Evolutionary conservation across 2,888 invertebrate genomes (phyloP).

Genomic region (Agrotis puta): DNA sequence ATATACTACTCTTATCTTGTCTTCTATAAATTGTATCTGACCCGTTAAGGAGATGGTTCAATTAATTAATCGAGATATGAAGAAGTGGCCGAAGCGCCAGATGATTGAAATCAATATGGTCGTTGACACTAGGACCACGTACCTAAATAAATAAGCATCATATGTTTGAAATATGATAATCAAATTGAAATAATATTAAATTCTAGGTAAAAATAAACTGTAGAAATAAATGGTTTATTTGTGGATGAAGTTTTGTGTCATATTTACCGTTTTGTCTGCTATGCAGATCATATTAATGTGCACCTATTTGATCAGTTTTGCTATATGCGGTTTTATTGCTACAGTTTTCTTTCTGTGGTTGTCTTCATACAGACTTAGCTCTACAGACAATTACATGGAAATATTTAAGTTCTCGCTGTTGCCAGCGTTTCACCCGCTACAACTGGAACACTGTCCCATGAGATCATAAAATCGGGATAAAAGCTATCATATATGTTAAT

Average conservation of each 20-base stretch:
- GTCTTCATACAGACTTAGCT: background rate
- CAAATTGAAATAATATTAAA: background rate
- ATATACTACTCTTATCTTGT: background rate
- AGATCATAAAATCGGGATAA: no score
- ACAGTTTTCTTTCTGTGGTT: background rate
- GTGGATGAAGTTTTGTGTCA: constrained; percentile 7
- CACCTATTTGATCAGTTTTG: background rate
- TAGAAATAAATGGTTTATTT: background rate
- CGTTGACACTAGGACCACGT: constrained; percentile 21
- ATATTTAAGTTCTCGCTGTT: no score
- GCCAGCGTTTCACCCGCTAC: no score
- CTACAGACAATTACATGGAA: background rate
- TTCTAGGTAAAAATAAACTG: background rate
- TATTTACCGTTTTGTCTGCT: constrained; percentile 7
- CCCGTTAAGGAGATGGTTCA: background rate
- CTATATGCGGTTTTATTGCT: background rate
- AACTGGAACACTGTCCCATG: no score
- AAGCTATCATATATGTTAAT: no score
- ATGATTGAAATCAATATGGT: constrained; percentile 33
- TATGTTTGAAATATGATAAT: constrained; percentile 23
- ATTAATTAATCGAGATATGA: constrained; percentile 14
- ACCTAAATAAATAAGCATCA: constrained; percentile 8
- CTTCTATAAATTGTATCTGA: background rate
- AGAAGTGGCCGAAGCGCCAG: background rate
- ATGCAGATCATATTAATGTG: background rate